These are phyloP conservation scores for Diarsia brunnea DNA, from an alignment of 2,888 invertebrate genomes.

Conservation along the genomic window DNA sequence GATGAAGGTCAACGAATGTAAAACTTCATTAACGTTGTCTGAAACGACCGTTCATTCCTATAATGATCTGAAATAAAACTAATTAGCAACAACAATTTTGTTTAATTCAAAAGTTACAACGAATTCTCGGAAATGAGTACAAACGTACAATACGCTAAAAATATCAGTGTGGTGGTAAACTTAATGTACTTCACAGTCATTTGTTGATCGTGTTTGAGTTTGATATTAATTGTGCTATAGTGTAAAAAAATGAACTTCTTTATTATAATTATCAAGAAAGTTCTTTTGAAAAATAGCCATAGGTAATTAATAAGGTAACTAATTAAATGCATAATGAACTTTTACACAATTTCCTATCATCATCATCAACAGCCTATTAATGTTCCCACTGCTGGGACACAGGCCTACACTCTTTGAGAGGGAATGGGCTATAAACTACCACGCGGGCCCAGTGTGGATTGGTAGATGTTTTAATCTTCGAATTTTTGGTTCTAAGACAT, in stretches of 20 bases:
- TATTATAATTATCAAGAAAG: background rate
- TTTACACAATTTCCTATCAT: no score
- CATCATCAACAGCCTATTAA: no score
- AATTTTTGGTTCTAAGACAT: no score
- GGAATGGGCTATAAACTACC: no score
- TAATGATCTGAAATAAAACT: constrained; percentile 38
- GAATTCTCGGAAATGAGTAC: constrained; percentile 9
- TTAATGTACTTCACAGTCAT: background rate
- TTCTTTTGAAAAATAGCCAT: background rate
- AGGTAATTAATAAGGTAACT: background rate
- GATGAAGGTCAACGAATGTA: constrained; percentile 22
- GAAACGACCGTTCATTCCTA: constrained; percentile 21
- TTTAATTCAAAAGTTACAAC: constrained; percentile 41
- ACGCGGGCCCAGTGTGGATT: no score
- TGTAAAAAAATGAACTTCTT: no score
- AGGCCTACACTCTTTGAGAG: no score
- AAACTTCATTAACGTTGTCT: constrained; percentile 40
- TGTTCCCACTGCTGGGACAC: no score
- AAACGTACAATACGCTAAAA: constrained; percentile 23
- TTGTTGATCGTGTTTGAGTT: background rate
- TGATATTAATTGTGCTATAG: background rate
- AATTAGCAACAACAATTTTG: constrained; percentile 29
- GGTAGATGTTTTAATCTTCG: no score
- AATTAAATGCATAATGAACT: background rate
- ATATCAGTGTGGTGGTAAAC: constrained; percentile 1